phyloP scores from a whole-genome alignment of 2,888 invertebrate genomes.

The Eledona agricola region DNA sequence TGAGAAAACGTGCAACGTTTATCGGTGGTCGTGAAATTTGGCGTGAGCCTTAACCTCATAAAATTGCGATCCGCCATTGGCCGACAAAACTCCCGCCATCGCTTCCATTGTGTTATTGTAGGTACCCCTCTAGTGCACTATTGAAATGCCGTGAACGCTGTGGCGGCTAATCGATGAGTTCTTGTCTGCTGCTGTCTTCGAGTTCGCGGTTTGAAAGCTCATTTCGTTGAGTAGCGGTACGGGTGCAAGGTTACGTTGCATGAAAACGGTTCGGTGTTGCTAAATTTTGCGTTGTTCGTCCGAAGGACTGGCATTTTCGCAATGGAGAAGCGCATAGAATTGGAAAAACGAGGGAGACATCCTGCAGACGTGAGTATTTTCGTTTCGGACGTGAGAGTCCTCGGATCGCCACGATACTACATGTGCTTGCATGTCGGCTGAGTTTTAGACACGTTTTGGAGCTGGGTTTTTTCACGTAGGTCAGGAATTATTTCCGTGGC shows the following conservation, averaged over 20 bases:
- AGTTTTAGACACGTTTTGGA: background rate
- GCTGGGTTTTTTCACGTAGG: no score
- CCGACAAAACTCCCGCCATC: constrained; percentile 52
- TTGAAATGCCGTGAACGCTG: constrained; percentile 53
- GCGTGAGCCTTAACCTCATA: constrained; percentile 34
- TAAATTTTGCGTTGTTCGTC: constrained; percentile 13
- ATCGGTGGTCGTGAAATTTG: no score
- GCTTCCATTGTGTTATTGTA: constrained; percentile 55
- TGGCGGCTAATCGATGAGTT: constrained; percentile 55
- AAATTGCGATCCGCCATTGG: constrained; percentile 43
- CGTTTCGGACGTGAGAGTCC: constrained; percentile 38
- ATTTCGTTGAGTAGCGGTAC: constrained; percentile 18
- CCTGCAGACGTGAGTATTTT: constrained; percentile 82
- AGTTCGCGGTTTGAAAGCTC: constrained; percentile 41
- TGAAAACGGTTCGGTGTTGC: constrained; percentile 18
- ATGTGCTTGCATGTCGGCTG: constrained; percentile 36
- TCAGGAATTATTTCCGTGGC: no score
- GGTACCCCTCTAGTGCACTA: constrained; percentile 58
- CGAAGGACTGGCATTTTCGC: constrained; percentile 32
- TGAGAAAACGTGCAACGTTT: background rate
- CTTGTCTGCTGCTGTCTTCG: constrained; percentile 42
- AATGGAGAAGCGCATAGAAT: constrained; percentile 95
- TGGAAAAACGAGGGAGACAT: constrained; percentile 92
- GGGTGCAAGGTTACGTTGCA: constrained; percentile 50
- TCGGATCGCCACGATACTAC: constrained; percentile 38